Evolutionary conservation across 2,797 vertebrate genomes (phyloP), one percentile per base, ranked within the genome.

Genomic region (Mus spretus): DNA sequence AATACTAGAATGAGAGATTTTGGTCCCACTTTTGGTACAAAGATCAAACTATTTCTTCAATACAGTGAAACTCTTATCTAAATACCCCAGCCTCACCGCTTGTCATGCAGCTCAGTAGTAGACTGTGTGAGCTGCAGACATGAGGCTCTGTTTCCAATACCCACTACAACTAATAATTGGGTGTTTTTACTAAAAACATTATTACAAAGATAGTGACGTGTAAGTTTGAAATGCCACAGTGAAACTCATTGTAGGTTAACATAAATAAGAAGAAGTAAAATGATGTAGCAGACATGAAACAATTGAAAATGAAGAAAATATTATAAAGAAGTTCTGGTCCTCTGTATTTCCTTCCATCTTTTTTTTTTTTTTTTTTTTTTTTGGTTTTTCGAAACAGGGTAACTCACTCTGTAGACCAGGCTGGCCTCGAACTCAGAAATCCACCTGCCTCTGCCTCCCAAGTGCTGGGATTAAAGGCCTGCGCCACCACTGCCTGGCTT

Each of bases 261-360:
- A 86, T n/a, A 72, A 19, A 26, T 47, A 72, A 28, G 26, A 86
- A 86, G 0, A 86, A 86, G 0, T 24, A 86, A 86, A 86, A 47
- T n/a, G 50, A 65, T 34, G 26, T 6, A 57, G 50, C 12, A 79
- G 65, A 20, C 15, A 75, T 57, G 89, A 88, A 63, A 84, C 5
- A 40, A 84, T 70, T 72, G 75, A 92, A 96, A 80, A 55, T 96
- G 81, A 90, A 91, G 50, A 85, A 95, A 79, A 89, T 31, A 53
- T 40, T n/a, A 83, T 83, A 37, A 19, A 91, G 84, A 95, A 94
- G 50, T 22, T 12, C 31, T 34, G 59, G 9, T 65, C 37, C 15
- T 44, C 3, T 88, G 20, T 37, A 17, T 83, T 93, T 91, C 19
- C 80, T 93, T 85, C 24, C n/a, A 89, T 50, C 75, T n/a, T 79